These are phyloP conservation scores for Troides aeacus DNA, from an alignment of 2,888 invertebrate species.

Conservation along the genomic window DNA sequence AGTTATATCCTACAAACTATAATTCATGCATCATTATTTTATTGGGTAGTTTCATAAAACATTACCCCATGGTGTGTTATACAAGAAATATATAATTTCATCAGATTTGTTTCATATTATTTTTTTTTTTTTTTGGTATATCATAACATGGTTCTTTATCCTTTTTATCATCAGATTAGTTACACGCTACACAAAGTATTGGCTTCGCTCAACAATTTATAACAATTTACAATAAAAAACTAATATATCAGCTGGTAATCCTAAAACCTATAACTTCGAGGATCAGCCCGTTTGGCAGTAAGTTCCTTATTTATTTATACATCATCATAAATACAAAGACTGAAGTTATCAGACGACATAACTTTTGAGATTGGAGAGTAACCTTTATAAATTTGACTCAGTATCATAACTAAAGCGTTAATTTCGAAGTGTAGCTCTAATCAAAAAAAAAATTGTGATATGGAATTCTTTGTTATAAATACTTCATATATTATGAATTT, in stretches of 20 bases:
- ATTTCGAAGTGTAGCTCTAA: neutral
- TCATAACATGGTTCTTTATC: no score
- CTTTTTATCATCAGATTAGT: no score
- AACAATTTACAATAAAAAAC: no score
- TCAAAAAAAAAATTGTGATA: neutral
- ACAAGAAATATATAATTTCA: no score
- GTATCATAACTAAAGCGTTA: slow-evolving; percentile 24
- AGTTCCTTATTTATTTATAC: slow-evolving; percentile 46
- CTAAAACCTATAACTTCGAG: slow-evolving; percentile 70
- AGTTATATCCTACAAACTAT: no score
- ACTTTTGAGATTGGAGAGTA: slow-evolving; percentile 64
- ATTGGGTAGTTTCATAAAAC: no score
- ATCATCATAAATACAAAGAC: slow-evolving; percentile 78
- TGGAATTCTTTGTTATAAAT: neutral
- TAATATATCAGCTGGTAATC: slow-evolving; percentile 61
- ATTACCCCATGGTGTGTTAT: no score
- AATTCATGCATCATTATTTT: no score
- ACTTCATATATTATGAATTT: neutral
- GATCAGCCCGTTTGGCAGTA: slow-evolving; percentile 60
- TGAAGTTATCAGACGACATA: slow-evolving; percentile 66
- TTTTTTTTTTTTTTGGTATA: no score
- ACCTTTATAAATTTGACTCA: slow-evolving; percentile 37
- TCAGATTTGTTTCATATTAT: no score
- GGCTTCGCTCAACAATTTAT: no score
- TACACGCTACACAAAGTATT: no score